Evolutionary conservation across 2,888 invertebrate genomes (phyloP).

Genomic region (Tryphoninae sp.): DNA sequence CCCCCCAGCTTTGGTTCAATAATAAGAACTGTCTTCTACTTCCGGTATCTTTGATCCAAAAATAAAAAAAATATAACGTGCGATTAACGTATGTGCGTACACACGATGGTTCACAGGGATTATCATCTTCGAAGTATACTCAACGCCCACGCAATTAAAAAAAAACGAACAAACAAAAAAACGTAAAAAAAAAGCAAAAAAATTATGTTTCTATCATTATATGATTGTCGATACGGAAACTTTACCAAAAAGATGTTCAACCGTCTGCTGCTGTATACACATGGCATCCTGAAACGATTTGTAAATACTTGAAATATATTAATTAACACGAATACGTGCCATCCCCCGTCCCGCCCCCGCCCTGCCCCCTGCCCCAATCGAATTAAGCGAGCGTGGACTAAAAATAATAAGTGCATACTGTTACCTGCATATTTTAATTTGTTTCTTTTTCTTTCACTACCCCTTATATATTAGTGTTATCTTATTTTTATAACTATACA

Average conservation of each 20-base stretch:
- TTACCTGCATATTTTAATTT: conserved; percentile 51
- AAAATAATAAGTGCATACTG: conserved; percentile 33
- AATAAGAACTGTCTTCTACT: conserved; percentile 27
- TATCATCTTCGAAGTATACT: conserved; percentile 52
- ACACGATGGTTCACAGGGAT: conserved; percentile 47
- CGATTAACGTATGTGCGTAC: conserved; percentile 55
- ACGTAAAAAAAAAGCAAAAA: conserved; percentile 15
- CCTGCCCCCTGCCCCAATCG: conserved; percentile 15
- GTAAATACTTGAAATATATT: conserved; percentile 64
- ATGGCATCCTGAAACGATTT: conserved; percentile 61
- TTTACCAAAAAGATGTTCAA: conserved; percentile 63
- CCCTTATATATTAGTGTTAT: conserved; percentile 37
- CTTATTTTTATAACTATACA: conserved; percentile 40
- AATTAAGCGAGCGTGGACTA: conserved; percentile 58
- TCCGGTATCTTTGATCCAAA: conserved; percentile 37
- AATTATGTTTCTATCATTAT: conserved; percentile 55
- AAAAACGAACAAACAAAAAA: background rate
- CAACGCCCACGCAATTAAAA: conserved; percentile 53
- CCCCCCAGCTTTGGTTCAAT: conserved; percentile 21
- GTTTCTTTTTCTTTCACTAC: background rate
- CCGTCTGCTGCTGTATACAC: conserved; percentile 65
- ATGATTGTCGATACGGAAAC: conserved; percentile 59
- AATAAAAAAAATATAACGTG: conserved; percentile 40
- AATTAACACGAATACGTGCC: conserved; percentile 60
- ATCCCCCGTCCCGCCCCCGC: conserved; percentile 45